A percentile compares a stretch with the other conserved stretches of the same genome.
Evolutionary conservation across 2,113 vertebrate species (phyloP).

Genomic region (Seriola quinqueradiata): DNA sequence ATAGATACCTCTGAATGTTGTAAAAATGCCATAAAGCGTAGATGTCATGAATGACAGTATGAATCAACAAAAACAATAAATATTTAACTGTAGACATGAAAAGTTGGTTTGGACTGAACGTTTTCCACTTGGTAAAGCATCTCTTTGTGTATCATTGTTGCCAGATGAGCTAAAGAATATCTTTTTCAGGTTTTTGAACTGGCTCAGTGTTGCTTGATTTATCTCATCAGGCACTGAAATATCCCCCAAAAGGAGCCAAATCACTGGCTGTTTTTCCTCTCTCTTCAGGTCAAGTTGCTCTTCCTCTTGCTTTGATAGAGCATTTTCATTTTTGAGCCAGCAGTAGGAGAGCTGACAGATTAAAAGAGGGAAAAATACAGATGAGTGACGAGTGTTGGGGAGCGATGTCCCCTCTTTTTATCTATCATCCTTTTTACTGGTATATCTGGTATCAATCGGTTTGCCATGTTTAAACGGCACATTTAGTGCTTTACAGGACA

Average conservation of each 20-base stretch:
- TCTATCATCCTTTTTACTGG: not conserved
- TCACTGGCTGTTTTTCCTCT: conserved; percentile 64
- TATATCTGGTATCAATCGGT: not conserved
- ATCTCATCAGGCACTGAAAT: conserved; percentile 54
- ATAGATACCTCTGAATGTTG: not conserved
- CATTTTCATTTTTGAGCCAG: conserved; percentile 41
- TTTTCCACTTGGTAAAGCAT: conserved; percentile 3
- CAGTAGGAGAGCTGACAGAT: conserved; percentile 9
- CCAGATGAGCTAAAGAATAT: conserved; percentile 32
- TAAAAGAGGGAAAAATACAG: conserved; percentile 13
- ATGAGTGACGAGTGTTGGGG: not conserved
- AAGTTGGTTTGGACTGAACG: not conserved
- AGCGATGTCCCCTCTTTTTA: not conserved
- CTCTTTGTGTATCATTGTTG: not conserved
- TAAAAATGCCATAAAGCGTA: not conserved
- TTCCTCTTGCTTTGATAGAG: conserved; percentile 10
- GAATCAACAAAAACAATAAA: not conserved
- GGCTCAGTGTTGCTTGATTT: conserved; percentile 48
- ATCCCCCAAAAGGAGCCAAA: conserved; percentile 45
- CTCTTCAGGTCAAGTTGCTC: conserved; percentile 32
- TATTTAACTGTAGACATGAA: not conserved
- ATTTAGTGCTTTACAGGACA: not conserved
- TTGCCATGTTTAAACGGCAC: not conserved
- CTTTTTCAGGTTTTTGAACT: conserved; percentile 44
- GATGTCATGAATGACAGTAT: not conserved